Evolutionary conservation across 2,797 vertebrate genomes (phyloP).

Genomic region (Chelon labrosus): DNA sequence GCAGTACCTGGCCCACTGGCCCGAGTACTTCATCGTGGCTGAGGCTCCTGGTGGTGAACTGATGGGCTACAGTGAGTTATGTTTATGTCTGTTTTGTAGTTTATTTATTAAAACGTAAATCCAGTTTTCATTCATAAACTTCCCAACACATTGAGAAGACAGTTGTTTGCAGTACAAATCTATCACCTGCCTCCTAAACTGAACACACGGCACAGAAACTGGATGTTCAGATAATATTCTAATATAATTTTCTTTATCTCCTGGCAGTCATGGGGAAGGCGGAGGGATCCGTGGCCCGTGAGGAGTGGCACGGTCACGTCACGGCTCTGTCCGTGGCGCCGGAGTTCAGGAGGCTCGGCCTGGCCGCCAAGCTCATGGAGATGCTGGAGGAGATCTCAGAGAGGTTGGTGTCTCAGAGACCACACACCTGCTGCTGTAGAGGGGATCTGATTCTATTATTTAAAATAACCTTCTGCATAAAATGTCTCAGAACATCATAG

Average conservation of each 20-base stretch:
- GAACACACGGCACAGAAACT: too few species aligned
- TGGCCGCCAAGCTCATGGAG: constrained; percentile 97
- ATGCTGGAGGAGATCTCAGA: constrained; percentile 97
- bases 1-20: constrained; percentile 98
- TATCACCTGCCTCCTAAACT: too few species aligned
- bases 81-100: too few species aligned
- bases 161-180: too few species aligned
- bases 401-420: constrained; percentile 80
- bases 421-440: too few species aligned
- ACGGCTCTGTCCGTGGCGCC: constrained; percentile 95
- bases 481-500: too few species aligned
- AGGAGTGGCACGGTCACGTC: constrained; percentile 97
- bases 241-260: too few species aligned
- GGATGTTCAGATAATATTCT: too few species aligned
- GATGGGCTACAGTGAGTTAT: constrained; percentile 95
- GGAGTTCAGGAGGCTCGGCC: constrained; percentile 93
- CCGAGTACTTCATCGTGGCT: constrained; percentile 96
- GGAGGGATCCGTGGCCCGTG: constrained; percentile 94
- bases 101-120: neutral
- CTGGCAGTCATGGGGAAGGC: constrained; percentile 96
- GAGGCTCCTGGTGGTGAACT: constrained; percentile 96
- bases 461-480: too few species aligned
- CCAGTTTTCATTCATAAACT: neutral
- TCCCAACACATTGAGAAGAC: too few species aligned
- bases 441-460: too few species aligned